Percentiles rank a stretch among this genome's conserved stretches.
These are phyloP conservation scores for Steatornis caripensis DNA, from an alignment of 2,113 vertebrate genomes.

Conservation along the genomic window DNA sequence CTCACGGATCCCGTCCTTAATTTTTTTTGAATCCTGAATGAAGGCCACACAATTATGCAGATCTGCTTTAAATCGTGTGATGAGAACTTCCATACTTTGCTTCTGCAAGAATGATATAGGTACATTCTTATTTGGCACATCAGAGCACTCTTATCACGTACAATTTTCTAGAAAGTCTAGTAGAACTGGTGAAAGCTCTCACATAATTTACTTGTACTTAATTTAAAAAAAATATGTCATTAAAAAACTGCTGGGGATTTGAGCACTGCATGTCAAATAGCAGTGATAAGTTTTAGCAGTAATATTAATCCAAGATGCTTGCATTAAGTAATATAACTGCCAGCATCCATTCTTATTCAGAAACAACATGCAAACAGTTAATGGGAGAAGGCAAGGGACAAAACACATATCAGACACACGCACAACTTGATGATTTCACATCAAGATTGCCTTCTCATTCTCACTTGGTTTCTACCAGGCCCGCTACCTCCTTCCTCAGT, in stretches of 20 bases:
- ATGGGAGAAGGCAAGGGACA: neutral
- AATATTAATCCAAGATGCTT: neutral
- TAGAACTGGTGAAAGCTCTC: neutral
- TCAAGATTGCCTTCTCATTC: neutral
- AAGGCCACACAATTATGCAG: slow-evolving; percentile 81
- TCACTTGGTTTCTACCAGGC: neutral
- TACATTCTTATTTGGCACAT: neutral
- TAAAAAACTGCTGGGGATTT: neutral
- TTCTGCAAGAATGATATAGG: slow-evolving; percentile 69
- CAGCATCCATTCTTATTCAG: neutral
- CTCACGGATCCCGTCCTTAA: slow-evolving; percentile 78
- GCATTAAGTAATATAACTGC: neutral
- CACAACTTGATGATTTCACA: neutral
- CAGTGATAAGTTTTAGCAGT: neutral
- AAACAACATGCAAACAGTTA: neutral
- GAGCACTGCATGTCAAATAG: neutral
- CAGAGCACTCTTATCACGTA: neutral
- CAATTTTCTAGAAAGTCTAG: neutral
- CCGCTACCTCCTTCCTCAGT: neutral
- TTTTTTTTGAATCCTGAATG: slow-evolving; percentile 82
- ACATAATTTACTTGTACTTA: neutral
- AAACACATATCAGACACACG: neutral
- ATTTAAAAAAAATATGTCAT: neutral
- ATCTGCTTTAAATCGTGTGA: slow-evolving; percentile 84
- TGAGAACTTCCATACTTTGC: slow-evolving; percentile 73